phyloP scores from a whole-genome alignment of 2,888 invertebrate genomes.

The Tineola bisselliella region DNA sequence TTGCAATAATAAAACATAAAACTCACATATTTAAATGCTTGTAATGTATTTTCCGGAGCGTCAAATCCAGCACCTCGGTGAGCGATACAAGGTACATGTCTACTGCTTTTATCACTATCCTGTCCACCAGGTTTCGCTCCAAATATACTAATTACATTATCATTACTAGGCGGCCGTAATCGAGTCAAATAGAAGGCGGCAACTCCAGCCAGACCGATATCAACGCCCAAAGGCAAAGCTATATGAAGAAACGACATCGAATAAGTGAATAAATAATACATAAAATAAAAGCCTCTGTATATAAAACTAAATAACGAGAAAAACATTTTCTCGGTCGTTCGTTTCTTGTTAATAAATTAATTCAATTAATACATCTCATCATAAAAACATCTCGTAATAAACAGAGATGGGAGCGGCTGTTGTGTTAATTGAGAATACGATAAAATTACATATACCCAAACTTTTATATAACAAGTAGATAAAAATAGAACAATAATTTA shows the following conservation, averaged over 20 bases:
- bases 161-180: conserved; percentile 45
- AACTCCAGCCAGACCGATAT: conserved; percentile 42
- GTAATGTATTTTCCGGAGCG: conserved; percentile 83
- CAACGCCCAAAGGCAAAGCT: conserved; percentile 52
- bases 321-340: conserved; percentile 43
- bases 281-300: conserved; percentile 33
- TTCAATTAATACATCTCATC: conserved; percentile 36
- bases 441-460: neutral
- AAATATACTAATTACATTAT: conserved; percentile 54
- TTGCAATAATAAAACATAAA: conserved; percentile 14
- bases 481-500: neutral
- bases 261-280: conserved; percentile 30
- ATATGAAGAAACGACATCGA: conserved; percentile 37
- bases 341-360: conserved; percentile 19
- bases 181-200: conserved; percentile 44
- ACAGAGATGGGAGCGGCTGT: neutral
- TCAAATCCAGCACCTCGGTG: conserved; percentile 81
- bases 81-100: conserved; percentile 70
- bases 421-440: neutral
- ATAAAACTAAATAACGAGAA: conserved; percentile 31
- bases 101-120: conserved; percentile 46
- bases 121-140: conserved; percentile 60
- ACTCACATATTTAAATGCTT: conserved; percentile 75
- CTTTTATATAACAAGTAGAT: neutral
- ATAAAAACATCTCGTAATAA: conserved; percentile 26